A percentile compares a stretch with the other conserved stretches of the same genome.
Conservation (phyloP, 2,113 vertebrate genomes). For the Verasper variegatus region DNA sequence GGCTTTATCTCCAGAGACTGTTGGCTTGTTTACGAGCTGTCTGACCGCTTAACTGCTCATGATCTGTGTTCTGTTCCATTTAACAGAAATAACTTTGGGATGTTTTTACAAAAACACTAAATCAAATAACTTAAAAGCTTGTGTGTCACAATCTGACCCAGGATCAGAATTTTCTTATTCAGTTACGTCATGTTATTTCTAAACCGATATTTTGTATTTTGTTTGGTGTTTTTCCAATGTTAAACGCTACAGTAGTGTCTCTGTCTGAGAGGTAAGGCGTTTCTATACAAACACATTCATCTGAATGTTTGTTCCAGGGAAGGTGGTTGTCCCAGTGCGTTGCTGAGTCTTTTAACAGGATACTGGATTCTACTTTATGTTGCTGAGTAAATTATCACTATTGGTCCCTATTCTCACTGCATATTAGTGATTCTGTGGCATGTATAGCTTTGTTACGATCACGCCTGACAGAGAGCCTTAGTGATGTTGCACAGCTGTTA, state of each 20-base stretch:
- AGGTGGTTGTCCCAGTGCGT: neutral
- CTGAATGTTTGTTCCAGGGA: constrained; percentile 7
- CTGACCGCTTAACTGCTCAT: neutral
- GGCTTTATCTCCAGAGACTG: neutral
- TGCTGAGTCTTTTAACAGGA: constrained; percentile 5
- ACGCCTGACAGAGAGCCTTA: constrained; percentile 49
- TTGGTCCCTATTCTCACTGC: constrained; percentile 29
- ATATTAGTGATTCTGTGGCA: constrained; percentile 42
- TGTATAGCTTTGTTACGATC: constrained; percentile 42
- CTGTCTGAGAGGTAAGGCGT: neutral
- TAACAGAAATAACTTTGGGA: neutral
- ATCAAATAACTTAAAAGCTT: neutral
- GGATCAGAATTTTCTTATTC: neutral
- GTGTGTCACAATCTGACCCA: neutral
- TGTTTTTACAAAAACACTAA: neutral
- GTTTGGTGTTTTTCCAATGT: too few species aligned
- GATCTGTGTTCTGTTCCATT: neutral
- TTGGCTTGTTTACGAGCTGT: constrained; percentile 4
- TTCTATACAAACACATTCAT: neutral
- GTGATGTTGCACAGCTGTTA: constrained; percentile 65
- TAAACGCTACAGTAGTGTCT: neutral
- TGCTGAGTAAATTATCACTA: constrained; percentile 44
- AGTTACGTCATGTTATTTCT: too few species aligned
- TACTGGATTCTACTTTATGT: constrained; percentile 22
- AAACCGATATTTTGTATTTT: too few species aligned